Evolutionary conservation across 2,797 vertebrate genomes (phyloP).

Genomic region (Myotis daubentonii): DNA sequence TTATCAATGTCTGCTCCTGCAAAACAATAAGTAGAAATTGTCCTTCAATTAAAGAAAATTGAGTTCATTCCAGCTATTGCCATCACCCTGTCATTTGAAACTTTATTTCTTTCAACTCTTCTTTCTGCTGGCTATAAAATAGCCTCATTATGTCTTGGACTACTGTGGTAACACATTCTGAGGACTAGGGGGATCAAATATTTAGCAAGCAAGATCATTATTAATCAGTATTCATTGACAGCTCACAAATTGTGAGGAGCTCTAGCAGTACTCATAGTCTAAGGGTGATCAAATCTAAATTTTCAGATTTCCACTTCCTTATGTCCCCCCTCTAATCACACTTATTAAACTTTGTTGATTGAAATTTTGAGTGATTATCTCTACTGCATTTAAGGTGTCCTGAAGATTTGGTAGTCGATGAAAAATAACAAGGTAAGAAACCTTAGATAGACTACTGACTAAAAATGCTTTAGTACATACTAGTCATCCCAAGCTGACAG

Average conservation of each 20-base stretch:
- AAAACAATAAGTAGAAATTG: constrained; percentile 57
- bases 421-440: background rate
- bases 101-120: constrained; percentile 49
- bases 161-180: background rate
- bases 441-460: background rate
- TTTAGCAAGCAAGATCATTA: constrained; percentile 40
- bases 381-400: background rate
- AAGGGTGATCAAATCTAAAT: background rate
- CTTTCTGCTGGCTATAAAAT: constrained; percentile 4
- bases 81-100: constrained; percentile 13
- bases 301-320: background rate
- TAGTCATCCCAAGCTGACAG: background rate
- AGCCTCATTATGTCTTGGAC: constrained; percentile 52
- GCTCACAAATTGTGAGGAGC: background rate
- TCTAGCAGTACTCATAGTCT: background rate
- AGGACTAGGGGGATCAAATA: constrained; percentile 14
- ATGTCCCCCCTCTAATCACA: background rate
- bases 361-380: constrained; percentile 7
- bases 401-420: background rate
- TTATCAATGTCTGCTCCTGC: background rate
- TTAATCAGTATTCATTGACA: background rate
- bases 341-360: background rate
- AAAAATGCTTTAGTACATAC: background rate
- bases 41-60: constrained; percentile 48
- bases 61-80: constrained; percentile 40